Evolutionary conservation across 1,140 invertebrate genomes (phyloP).

Genomic region (Papilio helenus): DNA sequence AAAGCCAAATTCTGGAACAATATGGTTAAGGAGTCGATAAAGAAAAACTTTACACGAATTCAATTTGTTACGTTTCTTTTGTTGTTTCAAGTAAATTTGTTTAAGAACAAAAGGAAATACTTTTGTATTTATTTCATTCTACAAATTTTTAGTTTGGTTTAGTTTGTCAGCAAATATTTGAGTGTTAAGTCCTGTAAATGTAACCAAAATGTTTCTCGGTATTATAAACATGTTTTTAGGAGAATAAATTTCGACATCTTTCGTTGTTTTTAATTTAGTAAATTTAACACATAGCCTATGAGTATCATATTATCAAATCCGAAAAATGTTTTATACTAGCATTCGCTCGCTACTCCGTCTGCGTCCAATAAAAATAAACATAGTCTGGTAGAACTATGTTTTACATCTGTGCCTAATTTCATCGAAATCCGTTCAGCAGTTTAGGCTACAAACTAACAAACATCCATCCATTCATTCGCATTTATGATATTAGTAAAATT

Average conservation of each 20-base stretch:
- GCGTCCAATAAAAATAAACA: too few relatives aligned
- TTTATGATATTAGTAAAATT: too few relatives aligned
- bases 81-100: slow-evolving; percentile 10
- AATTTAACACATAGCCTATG: too few relatives aligned
- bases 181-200: not conserved
- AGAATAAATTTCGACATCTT: not conserved
- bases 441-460: too few relatives aligned
- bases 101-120: not conserved
- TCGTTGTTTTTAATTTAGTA: too few relatives aligned
- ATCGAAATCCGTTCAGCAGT: too few relatives aligned
- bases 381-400: too few relatives aligned
- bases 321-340: too few relatives aligned
- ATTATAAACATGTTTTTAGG: not conserved
- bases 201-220: not conserved
- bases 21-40: not conserved
- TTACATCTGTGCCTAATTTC: too few relatives aligned
- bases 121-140: not conserved
- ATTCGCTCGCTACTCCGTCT: too few relatives aligned
- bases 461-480: too few relatives aligned
- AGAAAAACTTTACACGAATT: slow-evolving; percentile 12
- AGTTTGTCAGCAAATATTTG: slow-evolving; percentile 3
- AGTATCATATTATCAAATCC: too few relatives aligned
- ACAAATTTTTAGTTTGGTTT: not conserved
- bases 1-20: slow-evolving; percentile 1
- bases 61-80: slow-evolving; percentile 7